Evolutionary conservation across 2,113 vertebrate species (phyloP).

Genomic region (Cyprinodon tularosa): DNA sequence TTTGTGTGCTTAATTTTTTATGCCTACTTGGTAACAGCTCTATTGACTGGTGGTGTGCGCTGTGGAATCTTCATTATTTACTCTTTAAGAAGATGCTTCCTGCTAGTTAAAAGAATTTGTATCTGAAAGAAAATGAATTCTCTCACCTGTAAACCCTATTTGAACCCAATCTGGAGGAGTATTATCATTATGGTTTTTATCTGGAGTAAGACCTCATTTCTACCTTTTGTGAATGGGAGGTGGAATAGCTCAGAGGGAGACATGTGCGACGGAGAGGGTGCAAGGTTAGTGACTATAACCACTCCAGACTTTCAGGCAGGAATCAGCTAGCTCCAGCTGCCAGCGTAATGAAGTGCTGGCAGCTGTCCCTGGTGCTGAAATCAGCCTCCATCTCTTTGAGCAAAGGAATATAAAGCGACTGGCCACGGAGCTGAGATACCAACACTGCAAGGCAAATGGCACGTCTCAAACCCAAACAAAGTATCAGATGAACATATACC

Average conservation of each 20-base stretch:
- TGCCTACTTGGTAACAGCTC: neutral
- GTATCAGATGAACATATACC: conserved; percentile 54
- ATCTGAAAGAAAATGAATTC: conserved; percentile 3
- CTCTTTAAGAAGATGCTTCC: neutral
- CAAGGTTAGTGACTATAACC: conserved; percentile 62
- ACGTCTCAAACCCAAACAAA: conserved; percentile 44
- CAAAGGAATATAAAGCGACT: conserved; percentile 47
- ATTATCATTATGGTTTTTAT: conserved; percentile 34
- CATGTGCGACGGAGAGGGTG: conserved; percentile 32
- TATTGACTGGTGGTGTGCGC: neutral
- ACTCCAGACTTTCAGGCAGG: conserved; percentile 55
- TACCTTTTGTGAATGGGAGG: conserved; percentile 33
- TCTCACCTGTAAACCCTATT: neutral
- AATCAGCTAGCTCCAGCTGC: conserved; percentile 64
- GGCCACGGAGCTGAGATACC: conserved; percentile 55
- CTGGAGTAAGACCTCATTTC: conserved; percentile 19
- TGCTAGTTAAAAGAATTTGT: neutral
- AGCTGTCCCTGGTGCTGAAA: conserved; percentile 74
- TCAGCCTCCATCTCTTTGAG: conserved; percentile 58
- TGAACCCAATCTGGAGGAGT: conserved; percentile 3
- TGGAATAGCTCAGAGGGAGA: conserved; percentile 51
- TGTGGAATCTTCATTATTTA: neutral
- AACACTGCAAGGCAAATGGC: conserved; percentile 52
- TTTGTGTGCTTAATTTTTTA: neutral
- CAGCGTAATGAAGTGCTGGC: conserved; percentile 63